These are phyloP conservation scores for Virgularia gustaviana DNA, from an alignment of 92 coral and sea anemone genomes.

Conservation along the genomic window DNA sequence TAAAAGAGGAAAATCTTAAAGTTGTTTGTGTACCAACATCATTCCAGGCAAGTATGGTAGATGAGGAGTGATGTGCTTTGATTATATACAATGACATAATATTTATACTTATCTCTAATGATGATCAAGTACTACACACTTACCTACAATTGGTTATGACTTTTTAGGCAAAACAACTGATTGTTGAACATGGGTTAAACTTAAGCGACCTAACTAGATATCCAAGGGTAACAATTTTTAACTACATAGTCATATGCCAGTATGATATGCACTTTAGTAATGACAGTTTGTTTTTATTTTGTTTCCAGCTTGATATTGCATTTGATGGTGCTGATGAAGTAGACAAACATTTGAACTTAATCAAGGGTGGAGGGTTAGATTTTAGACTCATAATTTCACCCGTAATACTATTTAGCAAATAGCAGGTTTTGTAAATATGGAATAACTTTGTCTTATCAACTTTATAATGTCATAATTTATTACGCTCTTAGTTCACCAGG, in stretches of 20 bases:
- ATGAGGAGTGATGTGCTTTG: background rate
- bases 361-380: slow-evolving; percentile 94
- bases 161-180: slow-evolving; percentile 78
- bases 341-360: slow-evolving; percentile 62
- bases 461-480: background rate
- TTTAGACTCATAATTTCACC: background rate
- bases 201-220: slow-evolving; percentile 77
- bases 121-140: background rate
- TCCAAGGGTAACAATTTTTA: slow-evolving; percentile 57
- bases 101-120: background rate
- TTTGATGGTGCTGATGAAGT: slow-evolving; percentile 99
- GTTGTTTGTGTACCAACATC: slow-evolving; percentile 92
- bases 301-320: slow-evolving; percentile 75
- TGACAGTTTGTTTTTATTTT: background rate
- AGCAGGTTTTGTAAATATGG: background rate
- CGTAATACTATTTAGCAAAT: background rate
- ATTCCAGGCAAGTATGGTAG: slow-evolving; percentile 65
- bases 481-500: background rate
- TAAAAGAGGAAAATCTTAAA: slow-evolving; percentile 60
- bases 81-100: background rate
- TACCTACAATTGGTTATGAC: background rate
- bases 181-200: slow-evolving; percentile 58
- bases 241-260: no score
- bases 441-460: background rate
- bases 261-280: no score